A percentile compares a stretch with the other conserved stretches of the same genome.
These are phyloP conservation scores for Drosophila borborema DNA, from an alignment of 2,888 invertebrate species.

Conservation along the genomic window DNA sequence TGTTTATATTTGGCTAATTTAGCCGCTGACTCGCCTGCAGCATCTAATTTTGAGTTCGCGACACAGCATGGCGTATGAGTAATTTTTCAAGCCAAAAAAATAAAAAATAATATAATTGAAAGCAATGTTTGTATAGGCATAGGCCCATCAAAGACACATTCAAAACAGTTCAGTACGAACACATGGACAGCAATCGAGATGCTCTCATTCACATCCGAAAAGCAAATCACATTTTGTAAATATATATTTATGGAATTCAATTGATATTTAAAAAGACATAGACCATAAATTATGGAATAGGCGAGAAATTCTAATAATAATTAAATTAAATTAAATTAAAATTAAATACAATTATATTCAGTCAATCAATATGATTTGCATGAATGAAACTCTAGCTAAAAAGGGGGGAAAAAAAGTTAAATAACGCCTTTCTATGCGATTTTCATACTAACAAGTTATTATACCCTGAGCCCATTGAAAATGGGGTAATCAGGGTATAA, in stretches of 20 bases:
- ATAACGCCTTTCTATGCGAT: not conserved
- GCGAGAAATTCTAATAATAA: too few relatives aligned
- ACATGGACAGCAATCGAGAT: not conserved
- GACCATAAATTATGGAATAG: too few relatives aligned
- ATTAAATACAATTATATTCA: not conserved
- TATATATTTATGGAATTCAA: too few relatives aligned
- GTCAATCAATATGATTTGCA: too few relatives aligned
- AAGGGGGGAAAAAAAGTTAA: not conserved
- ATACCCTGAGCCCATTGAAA: too few relatives aligned
- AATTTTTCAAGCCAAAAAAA: too few relatives aligned
- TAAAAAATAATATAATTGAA: too few relatives aligned
- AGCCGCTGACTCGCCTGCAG: constrained; percentile 35
- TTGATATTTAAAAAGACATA: too few relatives aligned
- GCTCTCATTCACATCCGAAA: too few relatives aligned
- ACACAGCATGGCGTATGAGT: constrained; percentile 40
- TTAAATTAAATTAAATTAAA: too few relatives aligned
- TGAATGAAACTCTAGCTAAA: not conserved
- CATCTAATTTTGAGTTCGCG: constrained; percentile 11
- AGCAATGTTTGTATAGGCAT: not conserved
- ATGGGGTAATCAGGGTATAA: too few relatives aligned
- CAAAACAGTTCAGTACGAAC: not conserved
- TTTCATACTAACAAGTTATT: not conserved
- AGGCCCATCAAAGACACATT: not conserved
- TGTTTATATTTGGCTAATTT: constrained; percentile 54
- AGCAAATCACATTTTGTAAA: too few relatives aligned